A percentile compares a stretch with the other conserved stretches of the same genome.
These are phyloP conservation scores for Hypolimnas misippus DNA, from an alignment of 2,888 invertebrate genomes.

Conservation along the genomic window DNA sequence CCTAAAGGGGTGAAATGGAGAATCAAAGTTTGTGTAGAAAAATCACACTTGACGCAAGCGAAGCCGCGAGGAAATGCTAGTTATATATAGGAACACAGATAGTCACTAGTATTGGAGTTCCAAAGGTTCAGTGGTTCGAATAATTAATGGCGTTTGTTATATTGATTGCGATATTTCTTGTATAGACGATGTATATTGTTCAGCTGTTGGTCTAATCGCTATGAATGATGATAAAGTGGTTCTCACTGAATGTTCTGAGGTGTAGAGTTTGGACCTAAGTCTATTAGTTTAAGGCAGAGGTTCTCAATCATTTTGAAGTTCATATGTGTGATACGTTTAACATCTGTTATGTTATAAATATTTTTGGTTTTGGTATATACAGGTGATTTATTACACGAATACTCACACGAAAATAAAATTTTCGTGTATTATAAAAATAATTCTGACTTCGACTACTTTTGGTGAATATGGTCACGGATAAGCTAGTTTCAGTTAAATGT, in stretches of 20 bases:
- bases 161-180: conserved; percentile 21
- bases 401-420: too few relatives aligned
- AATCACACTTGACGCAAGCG: too few relatives aligned
- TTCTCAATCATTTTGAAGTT: not conserved
- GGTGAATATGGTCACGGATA: too few relatives aligned
- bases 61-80: too few relatives aligned
- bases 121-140: not conserved
- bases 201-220: conserved; percentile 20
- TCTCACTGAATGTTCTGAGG: conserved; percentile 1
- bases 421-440: too few relatives aligned
- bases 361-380: too few relatives aligned
- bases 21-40: too few relatives aligned
- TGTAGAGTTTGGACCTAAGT: conserved; percentile 16
- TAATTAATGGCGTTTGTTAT: conserved; percentile 33
- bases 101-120: not conserved
- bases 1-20: too few relatives aligned
- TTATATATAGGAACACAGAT: conserved; percentile 5
- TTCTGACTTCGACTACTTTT: too few relatives aligned
- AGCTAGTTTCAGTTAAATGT: too few relatives aligned
- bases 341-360: too few relatives aligned
- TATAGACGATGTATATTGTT: conserved; percentile 28
- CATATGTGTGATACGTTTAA: not conserved
- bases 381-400: too few relatives aligned
- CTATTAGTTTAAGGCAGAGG: conserved; percentile 14
- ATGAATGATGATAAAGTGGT: conserved; percentile 33